phyloP scores from a whole-genome alignment of 2,888 invertebrate genomes.

The Luffia ferchaultella region DNA sequence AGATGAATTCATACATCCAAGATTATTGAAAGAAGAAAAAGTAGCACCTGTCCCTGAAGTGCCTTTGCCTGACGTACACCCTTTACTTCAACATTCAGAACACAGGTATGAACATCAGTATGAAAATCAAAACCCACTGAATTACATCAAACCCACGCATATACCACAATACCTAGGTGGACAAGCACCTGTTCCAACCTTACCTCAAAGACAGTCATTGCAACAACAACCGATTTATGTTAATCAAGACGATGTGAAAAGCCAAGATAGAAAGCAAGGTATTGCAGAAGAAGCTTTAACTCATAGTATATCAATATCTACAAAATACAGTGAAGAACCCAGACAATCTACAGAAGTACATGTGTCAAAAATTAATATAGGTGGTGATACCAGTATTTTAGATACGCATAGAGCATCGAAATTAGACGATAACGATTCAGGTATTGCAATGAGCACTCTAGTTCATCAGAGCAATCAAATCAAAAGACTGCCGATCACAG shows the following conservation, averaged over 20 bases:
- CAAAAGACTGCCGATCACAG: conserved; percentile 74
- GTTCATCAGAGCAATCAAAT: conserved; percentile 62
- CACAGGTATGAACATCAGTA: conserved; percentile 76
- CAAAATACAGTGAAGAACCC: conserved; percentile 41
- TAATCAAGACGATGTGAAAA: conserved; percentile 51
- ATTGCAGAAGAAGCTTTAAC: conserved; percentile 50
- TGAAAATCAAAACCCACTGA: conserved; percentile 59
- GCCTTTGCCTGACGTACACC: conserved; percentile 65
- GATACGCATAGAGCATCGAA: conserved; percentile 32
- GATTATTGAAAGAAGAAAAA: conserved; percentile 54
- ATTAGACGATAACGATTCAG: conserved; percentile 79
- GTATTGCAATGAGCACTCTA: conserved; percentile 75
- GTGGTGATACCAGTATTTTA: conserved; percentile 39
- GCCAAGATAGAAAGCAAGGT: conserved; percentile 29
- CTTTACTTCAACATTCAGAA: conserved; percentile 79
- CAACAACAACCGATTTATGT: conserved; percentile 57
- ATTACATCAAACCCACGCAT: conserved; percentile 65
- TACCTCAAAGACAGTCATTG: conserved; percentile 33
- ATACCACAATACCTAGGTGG: conserved; percentile 69
- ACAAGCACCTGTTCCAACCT: conserved; percentile 50
- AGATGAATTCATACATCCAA: conserved; percentile 62
- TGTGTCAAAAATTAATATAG: conserved; percentile 62
- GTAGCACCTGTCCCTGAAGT: conserved; percentile 56
- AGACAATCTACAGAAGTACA: conserved; percentile 59
- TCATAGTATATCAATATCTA: conserved; percentile 53